Evolutionary conservation across 2,888 invertebrate genomes (phyloP).

Genomic region (Lucinisca nassula): DNA sequence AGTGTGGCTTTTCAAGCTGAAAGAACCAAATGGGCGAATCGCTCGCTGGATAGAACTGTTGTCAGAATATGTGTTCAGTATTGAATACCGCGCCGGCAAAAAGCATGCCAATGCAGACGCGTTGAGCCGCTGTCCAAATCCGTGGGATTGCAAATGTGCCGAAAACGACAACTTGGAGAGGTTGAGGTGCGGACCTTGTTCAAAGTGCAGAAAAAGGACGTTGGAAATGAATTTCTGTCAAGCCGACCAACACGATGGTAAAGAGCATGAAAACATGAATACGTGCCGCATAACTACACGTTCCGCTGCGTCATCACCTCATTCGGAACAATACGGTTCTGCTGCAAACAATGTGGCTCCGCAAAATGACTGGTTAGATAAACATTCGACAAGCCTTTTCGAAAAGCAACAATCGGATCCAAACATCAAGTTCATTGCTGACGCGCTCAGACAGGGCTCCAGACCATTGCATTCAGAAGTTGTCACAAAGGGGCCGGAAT

Average conservation of each 20-base stretch:
- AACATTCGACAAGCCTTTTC: not conserved
- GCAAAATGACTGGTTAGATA: not conserved
- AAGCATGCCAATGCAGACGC: constrained; percentile 11
- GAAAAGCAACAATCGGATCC: not conserved
- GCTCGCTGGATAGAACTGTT: not conserved
- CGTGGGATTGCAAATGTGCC: not conserved
- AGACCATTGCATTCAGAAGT: not conserved
- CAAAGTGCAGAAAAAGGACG: not conserved
- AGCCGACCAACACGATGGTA: not conserved
- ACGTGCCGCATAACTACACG: not conserved
- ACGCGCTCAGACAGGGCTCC: not conserved
- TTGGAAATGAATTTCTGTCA: not conserved
- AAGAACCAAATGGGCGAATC: not conserved
- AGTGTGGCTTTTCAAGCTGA: not conserved
- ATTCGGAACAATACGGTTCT: not conserved
- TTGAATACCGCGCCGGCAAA: not conserved
- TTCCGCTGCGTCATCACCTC: not conserved
- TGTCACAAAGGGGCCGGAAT: not conserved
- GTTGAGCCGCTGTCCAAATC: not conserved
- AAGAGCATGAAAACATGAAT: not conserved
- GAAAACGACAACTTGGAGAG: not conserved
- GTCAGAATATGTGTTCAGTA: not conserved
- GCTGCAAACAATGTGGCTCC: not conserved
- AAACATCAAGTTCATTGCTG: not conserved
- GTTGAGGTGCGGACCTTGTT: not conserved